Base-by-base conservation (phyloP, 2,113 vertebrate genomes). In the Lates calcarifer region DNA sequence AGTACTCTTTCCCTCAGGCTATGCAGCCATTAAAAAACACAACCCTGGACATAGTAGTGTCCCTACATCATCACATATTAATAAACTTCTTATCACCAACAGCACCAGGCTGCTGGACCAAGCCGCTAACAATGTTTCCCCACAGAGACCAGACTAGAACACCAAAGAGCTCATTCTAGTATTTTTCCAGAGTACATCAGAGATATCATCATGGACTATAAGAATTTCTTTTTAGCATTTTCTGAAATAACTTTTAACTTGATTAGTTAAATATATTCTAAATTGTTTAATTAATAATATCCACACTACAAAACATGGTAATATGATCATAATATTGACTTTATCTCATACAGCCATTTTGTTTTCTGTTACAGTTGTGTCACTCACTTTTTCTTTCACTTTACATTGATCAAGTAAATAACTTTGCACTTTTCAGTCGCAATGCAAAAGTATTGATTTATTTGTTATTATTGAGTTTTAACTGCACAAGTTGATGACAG, bases 21-120 rank as follows among this genome's bases (percentile, higher is more conserved):
- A 14, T 31, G 55, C 45, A 61, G 67, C 22, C 39, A 33, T 31
- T 15, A 24, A 55, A 56, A 71, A 79, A 55, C 57, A 61, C 33
- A 14, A 33, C 14, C 20, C 31, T 33, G 41, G 12, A 20, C 31
- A 61, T 18, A 75, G 28, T 26, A 62, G 51, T 31, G 37, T 74
- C 39, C 14, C 39, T 31, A 56, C 63, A 63, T 41, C 60, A 24
- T 45, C 57, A 66, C 62, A 55, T 68, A 68, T 74, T 75, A 31
- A 68, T 26, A 18, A 43, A 37, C 14, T 20, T 49, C 53, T 81
- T 62, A 77, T 83, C 55, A 55, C 20, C 47, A 66, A 49, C 45
- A 70, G 60, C 47, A 63, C 66, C 57, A 15, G 20, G 63, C 65
- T 75, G 37, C 55, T 45, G 51, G 11, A n/a, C 14, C 5, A 74